Percentiles rank a stretch among this genome's conserved stretches.
phyloP scores from a whole-genome alignment of 37 sponge, comb jelly and placozoan species.

The Hormiphora californensis region DNA sequence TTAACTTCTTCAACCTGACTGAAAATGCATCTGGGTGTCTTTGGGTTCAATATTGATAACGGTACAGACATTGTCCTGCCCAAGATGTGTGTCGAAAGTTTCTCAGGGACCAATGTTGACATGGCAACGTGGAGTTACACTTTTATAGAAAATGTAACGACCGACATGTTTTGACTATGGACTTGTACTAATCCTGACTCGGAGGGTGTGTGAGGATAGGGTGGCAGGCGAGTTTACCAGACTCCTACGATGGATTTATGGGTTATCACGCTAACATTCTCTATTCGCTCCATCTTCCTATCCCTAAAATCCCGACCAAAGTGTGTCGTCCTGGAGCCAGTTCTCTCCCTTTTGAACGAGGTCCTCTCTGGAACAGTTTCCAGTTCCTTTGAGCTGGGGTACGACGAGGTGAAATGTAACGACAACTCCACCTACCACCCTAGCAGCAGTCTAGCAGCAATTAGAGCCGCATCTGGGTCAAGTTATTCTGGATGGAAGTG shows the following conservation, averaged over 20 bases:
- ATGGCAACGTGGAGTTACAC: not conserved
- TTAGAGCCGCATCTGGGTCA: not conserved
- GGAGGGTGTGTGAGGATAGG: not conserved
- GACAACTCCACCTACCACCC: not conserved
- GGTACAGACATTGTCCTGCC: not conserved
- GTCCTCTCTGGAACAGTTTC: not conserved
- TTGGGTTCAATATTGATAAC: not conserved
- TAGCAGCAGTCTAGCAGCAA: not conserved
- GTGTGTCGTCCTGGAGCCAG: not conserved
- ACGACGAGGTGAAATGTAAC: conserved; percentile 2
- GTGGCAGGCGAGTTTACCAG: not conserved
- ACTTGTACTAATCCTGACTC: not conserved
- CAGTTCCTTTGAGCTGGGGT: not conserved
- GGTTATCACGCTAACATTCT: not conserved
- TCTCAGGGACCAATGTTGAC: not conserved
- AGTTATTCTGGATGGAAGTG: not conserved
- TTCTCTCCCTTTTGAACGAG: not conserved
- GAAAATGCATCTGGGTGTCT: not conserved
- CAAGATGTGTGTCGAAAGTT: not conserved
- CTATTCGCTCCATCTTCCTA: not conserved
- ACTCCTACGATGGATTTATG: conserved; percentile 4
- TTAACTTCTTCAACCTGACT: conserved; percentile 8
- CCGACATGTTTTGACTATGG: no score
- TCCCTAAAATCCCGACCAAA: conserved; percentile 16
- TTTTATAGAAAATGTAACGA: not conserved